Percentiles rank a stretch among this genome's conserved stretches.
phyloP scores from a whole-genome alignment of 2,888 invertebrate genomes.

The Archips crataeganus region DNA sequence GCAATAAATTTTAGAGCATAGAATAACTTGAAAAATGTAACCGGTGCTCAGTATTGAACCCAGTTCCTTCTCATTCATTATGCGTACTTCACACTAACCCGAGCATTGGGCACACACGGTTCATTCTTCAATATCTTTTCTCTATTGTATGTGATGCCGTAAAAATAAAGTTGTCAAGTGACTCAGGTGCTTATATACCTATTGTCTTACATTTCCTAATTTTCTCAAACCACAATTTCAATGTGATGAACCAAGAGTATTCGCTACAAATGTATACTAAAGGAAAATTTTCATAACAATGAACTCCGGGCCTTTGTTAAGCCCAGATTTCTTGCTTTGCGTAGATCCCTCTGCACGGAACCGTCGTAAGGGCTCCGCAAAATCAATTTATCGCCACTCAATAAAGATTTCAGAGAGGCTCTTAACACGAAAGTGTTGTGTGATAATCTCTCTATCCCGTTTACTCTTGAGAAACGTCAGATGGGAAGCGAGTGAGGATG shows the following conservation, averaged over 20 bases:
- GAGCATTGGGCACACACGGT: too few relatives aligned
- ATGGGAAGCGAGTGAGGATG: slow-evolving; percentile 47
- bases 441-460: slow-evolving; percentile 58
- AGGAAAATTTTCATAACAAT: slow-evolving; percentile 35
- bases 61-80: too few relatives aligned
- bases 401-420: slow-evolving; percentile 64
- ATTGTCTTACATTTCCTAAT: background rate
- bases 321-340: slow-evolving; percentile 31
- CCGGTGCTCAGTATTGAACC: too few relatives aligned
- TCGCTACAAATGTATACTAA: background rate
- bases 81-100: too few relatives aligned
- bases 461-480: slow-evolving; percentile 55
- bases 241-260: background rate
- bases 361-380: slow-evolving; percentile 34
- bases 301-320: slow-evolving; percentile 25
- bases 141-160: too few relatives aligned
- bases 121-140: too few relatives aligned
- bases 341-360: slow-evolving; percentile 29
- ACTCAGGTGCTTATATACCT: too few relatives aligned
- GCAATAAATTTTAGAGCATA: too few relatives aligned
- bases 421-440: slow-evolving; percentile 64
- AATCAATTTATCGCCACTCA: slow-evolving; percentile 68
- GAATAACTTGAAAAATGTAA: too few relatives aligned
- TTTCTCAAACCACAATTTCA: background rate
- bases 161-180: too few relatives aligned